Conservation (phyloP, 2,888 invertebrate species). For the Aplocera efformata region DNA sequence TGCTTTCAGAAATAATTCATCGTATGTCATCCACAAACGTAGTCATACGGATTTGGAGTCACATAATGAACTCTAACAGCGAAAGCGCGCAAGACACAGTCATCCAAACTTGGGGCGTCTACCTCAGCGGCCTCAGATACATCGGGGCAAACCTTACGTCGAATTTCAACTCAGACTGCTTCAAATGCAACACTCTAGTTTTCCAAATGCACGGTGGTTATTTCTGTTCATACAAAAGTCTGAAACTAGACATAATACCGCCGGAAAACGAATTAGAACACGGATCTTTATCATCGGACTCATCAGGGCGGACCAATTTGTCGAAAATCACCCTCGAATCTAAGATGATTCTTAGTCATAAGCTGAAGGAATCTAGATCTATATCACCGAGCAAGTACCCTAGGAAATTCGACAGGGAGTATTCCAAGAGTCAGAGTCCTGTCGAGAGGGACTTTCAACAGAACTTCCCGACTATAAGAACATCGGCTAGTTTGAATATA, state of each 20-base stretch:
- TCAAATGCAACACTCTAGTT: slow-evolving; percentile 87
- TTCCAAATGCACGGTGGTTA: slow-evolving; percentile 94
- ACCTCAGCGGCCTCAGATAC: slow-evolving; percentile 90
- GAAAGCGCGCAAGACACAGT: slow-evolving; percentile 73
- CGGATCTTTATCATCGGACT: slow-evolving; percentile 64
- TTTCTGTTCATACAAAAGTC: slow-evolving; percentile 84
- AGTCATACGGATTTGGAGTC: slow-evolving; percentile 74
- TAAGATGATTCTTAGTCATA: slow-evolving; percentile 50
- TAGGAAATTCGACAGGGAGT: slow-evolving; percentile 57
- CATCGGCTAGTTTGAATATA: slow-evolving; percentile 61
- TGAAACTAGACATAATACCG: slow-evolving; percentile 72
- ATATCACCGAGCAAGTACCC: slow-evolving; percentile 61
- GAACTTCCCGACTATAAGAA: slow-evolving; percentile 53
- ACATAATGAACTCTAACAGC: slow-evolving; percentile 44
- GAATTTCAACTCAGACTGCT: slow-evolving; percentile 83
- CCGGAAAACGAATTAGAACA: slow-evolving; percentile 68
- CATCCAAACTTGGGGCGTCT: slow-evolving; percentile 90
- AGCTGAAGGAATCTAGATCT: slow-evolving; percentile 61
- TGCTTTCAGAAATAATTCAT: slow-evolving; percentile 62
- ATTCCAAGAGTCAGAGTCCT: slow-evolving; percentile 75
- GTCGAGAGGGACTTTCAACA: slow-evolving; percentile 64
- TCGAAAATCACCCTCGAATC: slow-evolving; percentile 62
- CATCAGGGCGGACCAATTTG: slow-evolving; percentile 59
- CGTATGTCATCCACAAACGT: slow-evolving; percentile 72
- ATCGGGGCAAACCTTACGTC: slow-evolving; percentile 85